Evolutionary conservation across 2,797 vertebrate genomes (phyloP), one percentile per base, ranked within the genome.

Genomic region (Salmo trutta): DNA sequence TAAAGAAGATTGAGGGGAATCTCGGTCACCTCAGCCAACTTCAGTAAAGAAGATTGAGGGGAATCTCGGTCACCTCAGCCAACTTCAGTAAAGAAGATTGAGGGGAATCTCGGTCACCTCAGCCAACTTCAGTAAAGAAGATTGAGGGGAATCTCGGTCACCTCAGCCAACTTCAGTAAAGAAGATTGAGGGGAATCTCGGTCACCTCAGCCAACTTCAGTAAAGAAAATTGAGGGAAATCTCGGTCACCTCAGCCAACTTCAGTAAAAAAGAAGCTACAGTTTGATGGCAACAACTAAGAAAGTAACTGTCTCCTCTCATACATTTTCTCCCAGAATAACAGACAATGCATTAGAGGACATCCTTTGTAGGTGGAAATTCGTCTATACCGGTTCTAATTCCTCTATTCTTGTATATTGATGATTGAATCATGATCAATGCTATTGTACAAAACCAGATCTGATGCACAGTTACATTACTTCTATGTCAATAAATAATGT

Each of bases 401-500:
- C 59, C 27, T 64, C 79, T 87, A 19, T 91, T 87, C 59, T 82
- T 78, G 84, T 76, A 74, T 76, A 77, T 65, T 74, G 77, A 73
- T 76, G 15, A 64, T 54, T 14, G 24, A 54, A 51, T 71, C 81
- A 87, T 91, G 83, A 91, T 90, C 88, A 79, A 75, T 90, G 83
- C 1, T 56, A 56, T 17, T 80, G 86, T 88, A 88, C 87, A 87
- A 82, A 86, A 82, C 83, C 84, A 84, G n/a, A 81, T 75, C 77
- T 77, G 82, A 17, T 17, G 53, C 53, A 79, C 77, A 85, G 90
- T 90, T 89, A 78, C 83, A 90, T 91, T 88, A 85, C 91, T 84
- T 80, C 81, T 85, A 83, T 89, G 66, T 76, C 69, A 8, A 91
- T 92, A 74, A 92, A 92, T 92, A 91, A 93, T 91, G 89, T 84